Evolutionary conservation across 2,113 vertebrate genomes (phyloP), one percentile per base, ranked within the genome.

Genomic region (Semicossyphus pulcher): DNA sequence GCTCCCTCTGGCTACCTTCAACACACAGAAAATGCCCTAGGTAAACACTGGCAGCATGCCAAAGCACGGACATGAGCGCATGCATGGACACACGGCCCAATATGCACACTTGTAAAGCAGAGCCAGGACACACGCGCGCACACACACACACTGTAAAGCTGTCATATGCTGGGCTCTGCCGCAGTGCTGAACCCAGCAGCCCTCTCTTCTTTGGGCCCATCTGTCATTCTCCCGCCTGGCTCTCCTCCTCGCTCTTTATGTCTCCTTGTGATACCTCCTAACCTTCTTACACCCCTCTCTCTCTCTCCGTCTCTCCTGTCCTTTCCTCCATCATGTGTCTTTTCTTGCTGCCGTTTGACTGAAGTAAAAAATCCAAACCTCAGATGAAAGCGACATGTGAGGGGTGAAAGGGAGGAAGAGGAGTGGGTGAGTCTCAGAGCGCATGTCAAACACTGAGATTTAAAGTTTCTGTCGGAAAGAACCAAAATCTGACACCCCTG

Each of bases 121-220:
- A 44, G 62, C 47, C 31, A 65, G 36, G 21, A 66, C 10, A 54
- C 59, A 76, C 57, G 47, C 45, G 11, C 14, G 54, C 58, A 34
- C 68, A 67, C 25, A 77, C 45, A 54, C 49, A 69, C 68, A 56
- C 68, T 80, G 83, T 83, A 77, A 88, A 72, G 77, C 79, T 82
- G 86, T 90, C 90, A 90, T 87, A 88, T 87, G 87, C 74, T 86
- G 28, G 5, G 76, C 66, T 84, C 77, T 89, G 87, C 87, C 60
- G 86, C 87, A 86, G 86, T 84, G 84, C 84, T 90, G 86, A 89
- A 88, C 81, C 87, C 80, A 81, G 74, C 76, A 80, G 80, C 84
- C 78, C 63, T 83, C 61, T 86, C 77, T 78, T 79, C 83, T 84
- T 72, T 78, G 37, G 77, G 44, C 78, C 89, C 85, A 89, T 89